phyloP scores from a whole-genome alignment of 23 tunicate genomes.

The Trididemnum clinides region DNA sequence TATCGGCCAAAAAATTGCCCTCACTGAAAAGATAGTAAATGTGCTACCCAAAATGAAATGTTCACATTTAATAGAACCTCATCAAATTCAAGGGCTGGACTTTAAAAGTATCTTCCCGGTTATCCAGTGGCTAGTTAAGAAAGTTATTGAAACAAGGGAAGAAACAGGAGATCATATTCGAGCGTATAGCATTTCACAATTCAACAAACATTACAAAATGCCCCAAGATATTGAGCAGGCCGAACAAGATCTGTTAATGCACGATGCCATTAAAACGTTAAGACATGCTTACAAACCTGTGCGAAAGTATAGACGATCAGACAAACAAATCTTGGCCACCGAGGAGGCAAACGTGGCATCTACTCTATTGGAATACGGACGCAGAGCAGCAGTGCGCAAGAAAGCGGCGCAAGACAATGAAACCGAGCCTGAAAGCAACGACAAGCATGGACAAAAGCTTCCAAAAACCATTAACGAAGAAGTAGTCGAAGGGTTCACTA shows the following conservation, averaged over 20 bases:
- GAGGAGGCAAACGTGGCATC: conserved; percentile 89
- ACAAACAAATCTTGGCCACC: conserved; percentile 43
- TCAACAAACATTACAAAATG: conserved; percentile 72
- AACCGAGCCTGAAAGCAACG: neutral
- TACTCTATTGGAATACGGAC: conserved; percentile 85
- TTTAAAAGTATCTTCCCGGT: conserved; percentile 94
- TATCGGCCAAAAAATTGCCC: conserved; percentile 90
- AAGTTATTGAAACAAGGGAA: conserved; percentile 91
- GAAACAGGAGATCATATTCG: conserved; percentile 88
- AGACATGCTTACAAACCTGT: conserved; percentile 51
- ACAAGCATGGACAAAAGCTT: neutral
- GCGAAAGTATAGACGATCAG: conserved; percentile 72
- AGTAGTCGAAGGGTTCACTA: conserved; percentile 60
- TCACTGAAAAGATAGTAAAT: conserved; percentile 91
- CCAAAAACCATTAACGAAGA: conserved; percentile 31
- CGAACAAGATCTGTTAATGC: conserved; percentile 19
- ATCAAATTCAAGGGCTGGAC: conserved; percentile 96
- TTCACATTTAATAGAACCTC: conserved; percentile 88
- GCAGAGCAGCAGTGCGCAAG: conserved; percentile 40
- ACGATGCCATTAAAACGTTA: conserved; percentile 35
- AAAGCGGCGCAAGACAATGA: conserved; percentile 12
- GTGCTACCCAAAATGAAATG: conserved; percentile 85
- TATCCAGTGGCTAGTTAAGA: conserved; percentile 93
- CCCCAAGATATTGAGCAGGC: conserved; percentile 46
- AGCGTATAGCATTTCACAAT: conserved; percentile 90